Conservation (phyloP, 2,113 vertebrate species). For the Brachypodius melanocephalos region DNA sequence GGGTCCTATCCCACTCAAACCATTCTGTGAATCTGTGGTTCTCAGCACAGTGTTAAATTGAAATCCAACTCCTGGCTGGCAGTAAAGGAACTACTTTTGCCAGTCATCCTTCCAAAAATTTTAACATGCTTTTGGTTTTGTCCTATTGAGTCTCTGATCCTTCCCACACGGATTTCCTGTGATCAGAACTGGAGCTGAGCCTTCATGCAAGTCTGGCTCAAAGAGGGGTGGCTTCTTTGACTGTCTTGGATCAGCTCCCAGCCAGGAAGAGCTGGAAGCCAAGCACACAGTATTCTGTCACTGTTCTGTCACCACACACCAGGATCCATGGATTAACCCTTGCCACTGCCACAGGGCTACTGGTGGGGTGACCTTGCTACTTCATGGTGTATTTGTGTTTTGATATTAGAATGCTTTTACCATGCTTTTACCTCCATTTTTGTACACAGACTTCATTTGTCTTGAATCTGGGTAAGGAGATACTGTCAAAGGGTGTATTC, state of each 20-base stretch:
- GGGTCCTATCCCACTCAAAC: neutral
- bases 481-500: neutral
- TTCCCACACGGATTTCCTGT: neutral
- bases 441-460: neutral
- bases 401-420: neutral
- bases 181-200: neutral
- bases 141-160: neutral
- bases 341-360: neutral
- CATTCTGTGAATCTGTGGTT: neutral
- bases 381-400: neutral
- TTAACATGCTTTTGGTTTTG: neutral
- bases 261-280: neutral
- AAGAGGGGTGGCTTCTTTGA: neutral
- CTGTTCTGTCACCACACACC: neutral
- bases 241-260: neutral
- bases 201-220: neutral
- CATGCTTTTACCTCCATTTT: neutral
- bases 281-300: neutral
- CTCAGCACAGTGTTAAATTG: neutral
- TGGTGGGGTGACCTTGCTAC: neutral
- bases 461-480: neutral
- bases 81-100: neutral
- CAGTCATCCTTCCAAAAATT: neutral
- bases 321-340: neutral
- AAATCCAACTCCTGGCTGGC: neutral